These are phyloP conservation scores for Sphenopsis melanotis DNA, from an alignment of 2,797 vertebrate species.

Conservation along the genomic window DNA sequence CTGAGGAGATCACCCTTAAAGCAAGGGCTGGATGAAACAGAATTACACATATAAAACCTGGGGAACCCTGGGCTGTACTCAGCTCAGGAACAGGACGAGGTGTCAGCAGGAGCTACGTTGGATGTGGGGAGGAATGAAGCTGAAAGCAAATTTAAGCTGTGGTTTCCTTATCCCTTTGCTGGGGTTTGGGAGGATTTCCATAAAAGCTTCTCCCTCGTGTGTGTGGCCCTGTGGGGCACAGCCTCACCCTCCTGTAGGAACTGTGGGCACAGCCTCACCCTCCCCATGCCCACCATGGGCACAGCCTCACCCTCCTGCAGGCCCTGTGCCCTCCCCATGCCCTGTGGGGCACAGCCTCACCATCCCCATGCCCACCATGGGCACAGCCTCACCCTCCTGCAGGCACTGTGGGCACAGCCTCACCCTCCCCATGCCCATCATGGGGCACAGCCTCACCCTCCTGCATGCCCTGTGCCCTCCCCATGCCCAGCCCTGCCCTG, in stretches of 20 bases:
- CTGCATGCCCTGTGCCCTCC: fast-evolving
- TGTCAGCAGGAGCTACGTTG: neutral
- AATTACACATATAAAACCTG: neutral
- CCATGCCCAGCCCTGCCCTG: no score
- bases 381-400: neutral
- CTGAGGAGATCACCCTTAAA: neutral
- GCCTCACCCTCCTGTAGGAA: fast-evolving
- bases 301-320: no score
- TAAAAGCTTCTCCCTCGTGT: neutral
- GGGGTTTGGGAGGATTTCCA: neutral
- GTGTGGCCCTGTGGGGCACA: neutral
- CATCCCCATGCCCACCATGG: no score
- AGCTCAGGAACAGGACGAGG: neutral
- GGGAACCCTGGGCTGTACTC: no score
- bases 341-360: no score
- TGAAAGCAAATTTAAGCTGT: neutral
- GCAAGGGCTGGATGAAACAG: neutral
- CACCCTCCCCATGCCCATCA: no score
- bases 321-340: no score
- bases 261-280: no score
- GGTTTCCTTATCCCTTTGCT: neutral
- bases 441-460: no score
- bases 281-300: no score
- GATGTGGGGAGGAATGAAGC: neutral
- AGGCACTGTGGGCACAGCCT: no score